Evolutionary conservation across 35 echinoderm and acorn worm genomes (phyloP).

Genomic region (Nesometra sesokonis): DNA sequence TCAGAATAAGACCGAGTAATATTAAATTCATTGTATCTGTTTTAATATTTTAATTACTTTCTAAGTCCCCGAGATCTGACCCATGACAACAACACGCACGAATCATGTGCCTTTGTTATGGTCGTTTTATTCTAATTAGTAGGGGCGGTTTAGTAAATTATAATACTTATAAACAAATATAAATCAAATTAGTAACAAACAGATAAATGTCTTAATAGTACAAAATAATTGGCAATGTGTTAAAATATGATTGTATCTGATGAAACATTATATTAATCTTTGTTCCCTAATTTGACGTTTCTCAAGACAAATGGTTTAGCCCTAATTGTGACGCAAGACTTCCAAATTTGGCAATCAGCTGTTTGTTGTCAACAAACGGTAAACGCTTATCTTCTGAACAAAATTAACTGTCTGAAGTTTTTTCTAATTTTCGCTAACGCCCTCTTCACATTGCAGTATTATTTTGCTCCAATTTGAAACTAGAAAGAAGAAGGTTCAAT

Average conservation of each 20-base stretch:
- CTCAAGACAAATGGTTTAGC: background rate
- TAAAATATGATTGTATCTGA: too few species aligned
- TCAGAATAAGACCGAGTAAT: background rate
- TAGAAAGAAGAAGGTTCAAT: background rate
- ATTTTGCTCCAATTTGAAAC: background rate
- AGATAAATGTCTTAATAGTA: too few species aligned
- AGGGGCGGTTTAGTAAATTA: background rate
- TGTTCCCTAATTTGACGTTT: too few species aligned
- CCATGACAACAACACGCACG: background rate
- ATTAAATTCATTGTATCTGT: background rate
- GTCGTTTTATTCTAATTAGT: background rate
- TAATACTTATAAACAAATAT: too few species aligned
- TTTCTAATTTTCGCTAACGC: background rate
- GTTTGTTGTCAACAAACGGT: background rate
- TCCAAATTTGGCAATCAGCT: background rate
- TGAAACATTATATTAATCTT: too few species aligned
- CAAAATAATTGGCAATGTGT: too few species aligned
- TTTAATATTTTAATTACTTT: background rate
- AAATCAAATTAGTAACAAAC: too few species aligned
- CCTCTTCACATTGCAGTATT: background rate
- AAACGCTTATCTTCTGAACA: background rate
- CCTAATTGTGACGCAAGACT: background rate
- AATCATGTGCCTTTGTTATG: background rate
- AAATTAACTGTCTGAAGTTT: background rate
- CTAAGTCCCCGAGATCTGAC: background rate